Conservation (phyloP, 2,888 invertebrate genomes). For the Dusona sp. region DNA sequence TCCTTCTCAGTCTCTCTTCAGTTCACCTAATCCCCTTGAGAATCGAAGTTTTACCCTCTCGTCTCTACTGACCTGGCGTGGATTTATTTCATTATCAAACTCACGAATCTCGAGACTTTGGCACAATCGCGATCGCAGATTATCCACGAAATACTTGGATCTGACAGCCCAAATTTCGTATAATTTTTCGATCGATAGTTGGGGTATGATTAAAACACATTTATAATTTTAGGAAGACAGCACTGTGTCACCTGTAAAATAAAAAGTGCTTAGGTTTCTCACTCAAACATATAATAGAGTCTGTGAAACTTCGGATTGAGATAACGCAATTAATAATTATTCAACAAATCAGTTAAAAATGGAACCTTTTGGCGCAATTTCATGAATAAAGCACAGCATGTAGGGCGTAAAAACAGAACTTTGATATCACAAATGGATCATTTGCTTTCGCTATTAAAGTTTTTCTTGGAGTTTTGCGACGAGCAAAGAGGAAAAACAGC, state of each 20-base stretch:
- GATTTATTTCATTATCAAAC: conserved; percentile 78
- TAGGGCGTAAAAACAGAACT: background rate
- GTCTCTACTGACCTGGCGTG: conserved; percentile 64
- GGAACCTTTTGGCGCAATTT: conserved; percentile 6
- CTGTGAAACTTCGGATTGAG: conserved; percentile 17
- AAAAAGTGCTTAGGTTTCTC: background rate
- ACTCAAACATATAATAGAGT: conserved; percentile 21
- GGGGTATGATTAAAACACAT: background rate
- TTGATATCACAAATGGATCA: conserved; percentile 27
- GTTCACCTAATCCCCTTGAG: conserved; percentile 76
- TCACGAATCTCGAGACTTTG: conserved; percentile 61
- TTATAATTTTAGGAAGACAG: background rate
- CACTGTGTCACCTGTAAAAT: conserved; percentile 14
- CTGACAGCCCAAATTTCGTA: conserved; percentile 5
- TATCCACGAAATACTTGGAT: background rate
- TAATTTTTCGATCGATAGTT: conserved; percentile 15
- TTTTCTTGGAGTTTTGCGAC: conserved; percentile 25
- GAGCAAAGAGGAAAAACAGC: conserved; percentile 42
- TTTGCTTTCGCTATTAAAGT: conserved; percentile 3
- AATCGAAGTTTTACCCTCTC: conserved; percentile 82
- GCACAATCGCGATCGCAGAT: conserved; percentile 28
- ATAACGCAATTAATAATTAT: conserved; percentile 40
- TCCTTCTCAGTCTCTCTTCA: conserved; percentile 68
- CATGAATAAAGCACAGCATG: conserved; percentile 8
- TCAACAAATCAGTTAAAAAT: conserved; percentile 10